These are phyloP conservation scores for Archegozetes longisetosus DNA, from an alignment of 1,140 invertebrate genomes.

Conservation along the genomic window DNA sequence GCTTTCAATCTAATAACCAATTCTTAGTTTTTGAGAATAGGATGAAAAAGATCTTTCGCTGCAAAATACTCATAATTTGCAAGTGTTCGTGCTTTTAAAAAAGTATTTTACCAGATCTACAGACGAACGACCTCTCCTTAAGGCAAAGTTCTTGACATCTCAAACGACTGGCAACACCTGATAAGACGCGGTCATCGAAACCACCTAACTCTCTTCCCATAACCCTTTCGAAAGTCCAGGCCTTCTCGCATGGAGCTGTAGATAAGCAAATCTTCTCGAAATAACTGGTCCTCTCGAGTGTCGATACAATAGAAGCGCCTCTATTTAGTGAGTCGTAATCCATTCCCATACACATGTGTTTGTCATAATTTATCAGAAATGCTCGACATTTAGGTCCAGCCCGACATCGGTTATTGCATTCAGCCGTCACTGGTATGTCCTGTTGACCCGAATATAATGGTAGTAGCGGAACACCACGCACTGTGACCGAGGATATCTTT, in stretches of 20 bases:
- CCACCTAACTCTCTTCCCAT: constrained; percentile 31
- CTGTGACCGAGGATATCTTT: constrained; percentile 20
- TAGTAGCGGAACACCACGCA: constrained; percentile 12
- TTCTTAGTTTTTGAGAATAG: too few relatives aligned
- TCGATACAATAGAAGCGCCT: constrained; percentile 3
- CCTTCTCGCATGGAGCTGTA: constrained; percentile 19
- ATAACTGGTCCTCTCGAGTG: constrained; percentile 21
- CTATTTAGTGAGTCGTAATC: constrained; percentile 12
- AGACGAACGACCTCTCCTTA: constrained; percentile 33
- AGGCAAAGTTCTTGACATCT: constrained; percentile 38
- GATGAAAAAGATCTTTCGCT: too few relatives aligned
- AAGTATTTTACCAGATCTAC: constrained; percentile 27
- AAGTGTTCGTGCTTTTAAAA: too few relatives aligned
- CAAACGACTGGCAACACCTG: constrained; percentile 25
- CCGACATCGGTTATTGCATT: constrained; percentile 21
- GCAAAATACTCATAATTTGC: too few relatives aligned
- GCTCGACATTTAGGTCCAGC: constrained; percentile 19
- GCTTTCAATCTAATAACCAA: too few relatives aligned
- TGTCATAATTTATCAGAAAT: constrained; percentile 22
- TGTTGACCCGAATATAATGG: constrained; percentile 18
- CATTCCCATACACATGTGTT: constrained; percentile 17
- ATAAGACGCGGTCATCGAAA: constrained; percentile 26
- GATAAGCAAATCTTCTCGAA: constrained; percentile 23
- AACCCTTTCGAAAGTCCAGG: constrained; percentile 32
- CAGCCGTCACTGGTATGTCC: constrained; percentile 20